These are phyloP conservation scores for Phymorhynchus buccinoides DNA, from an alignment of 1,140 invertebrate species.

Conservation along the genomic window DNA sequence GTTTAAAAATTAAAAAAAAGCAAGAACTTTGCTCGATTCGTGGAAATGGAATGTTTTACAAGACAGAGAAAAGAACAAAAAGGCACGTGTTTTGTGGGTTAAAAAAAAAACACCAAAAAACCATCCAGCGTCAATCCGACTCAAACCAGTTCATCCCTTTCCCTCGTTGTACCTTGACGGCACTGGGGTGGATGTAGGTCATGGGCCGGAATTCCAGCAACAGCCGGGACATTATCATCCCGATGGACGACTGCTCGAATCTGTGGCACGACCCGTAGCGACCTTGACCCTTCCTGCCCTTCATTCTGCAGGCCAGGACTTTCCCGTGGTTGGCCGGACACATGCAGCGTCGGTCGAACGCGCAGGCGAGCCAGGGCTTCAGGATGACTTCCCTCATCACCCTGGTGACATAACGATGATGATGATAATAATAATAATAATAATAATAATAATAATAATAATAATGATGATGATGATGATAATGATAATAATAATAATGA, in stretches of 20 bases:
- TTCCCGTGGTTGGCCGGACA: background rate
- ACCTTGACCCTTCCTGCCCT: no score
- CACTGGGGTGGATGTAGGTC: background rate
- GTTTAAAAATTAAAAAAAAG: background rate
- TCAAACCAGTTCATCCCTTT: background rate
- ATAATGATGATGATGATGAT: no score
- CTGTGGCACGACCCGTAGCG: background rate
- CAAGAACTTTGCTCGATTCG: background rate
- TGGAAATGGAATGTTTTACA: background rate
- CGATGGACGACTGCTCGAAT: background rate
- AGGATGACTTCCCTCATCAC: background rate
- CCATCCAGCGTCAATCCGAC: no score
- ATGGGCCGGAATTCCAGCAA: background rate
- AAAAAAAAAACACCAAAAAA: no score
- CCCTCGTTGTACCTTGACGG: background rate
- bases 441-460: no score
- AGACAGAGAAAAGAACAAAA: background rate
- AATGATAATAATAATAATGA: no score
- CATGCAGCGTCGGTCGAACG: background rate
- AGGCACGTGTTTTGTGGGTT: background rate
- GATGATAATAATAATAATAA: no score
- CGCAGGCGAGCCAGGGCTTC: slow-evolving; percentile 1
- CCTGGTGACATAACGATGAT: background rate
- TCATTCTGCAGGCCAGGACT: background rate
- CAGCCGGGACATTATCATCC: background rate